Evolutionary conservation across 2,113 vertebrate species (phyloP).

Genomic region (Nerophis ophidion): DNA sequence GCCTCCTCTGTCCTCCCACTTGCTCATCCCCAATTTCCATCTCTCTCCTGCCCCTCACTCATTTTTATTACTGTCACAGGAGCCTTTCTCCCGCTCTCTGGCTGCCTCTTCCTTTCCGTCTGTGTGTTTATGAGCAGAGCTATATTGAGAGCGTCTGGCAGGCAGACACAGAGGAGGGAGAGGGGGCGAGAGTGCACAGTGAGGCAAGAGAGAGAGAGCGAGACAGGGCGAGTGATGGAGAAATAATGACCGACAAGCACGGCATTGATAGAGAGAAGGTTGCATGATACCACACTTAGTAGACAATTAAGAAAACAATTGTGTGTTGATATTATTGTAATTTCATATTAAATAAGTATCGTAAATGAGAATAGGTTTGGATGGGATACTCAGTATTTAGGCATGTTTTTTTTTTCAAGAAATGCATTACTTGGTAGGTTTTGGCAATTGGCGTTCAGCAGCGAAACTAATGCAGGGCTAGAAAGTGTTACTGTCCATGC

Average conservation of each 20-base stretch:
- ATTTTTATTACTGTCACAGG: slow-evolving; percentile 65
- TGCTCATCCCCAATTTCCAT: slow-evolving; percentile 56
- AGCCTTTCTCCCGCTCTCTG: slow-evolving; percentile 48
- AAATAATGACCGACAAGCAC: slow-evolving; percentile 6
- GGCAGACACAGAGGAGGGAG: slow-evolving; percentile 74
- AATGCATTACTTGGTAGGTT: too few species aligned
- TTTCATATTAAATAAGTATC: too few species aligned
- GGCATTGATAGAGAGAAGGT: slow-evolving; percentile 12
- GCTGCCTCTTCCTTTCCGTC: slow-evolving; percentile 37
- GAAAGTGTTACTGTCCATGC: too few species aligned
- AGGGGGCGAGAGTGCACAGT: slow-evolving; percentile 57
- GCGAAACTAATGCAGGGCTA: too few species aligned
- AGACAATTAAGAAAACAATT: not conserved
- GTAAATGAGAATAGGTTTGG: too few species aligned
- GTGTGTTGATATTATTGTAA: not conserved
- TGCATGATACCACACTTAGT: slow-evolving; percentile 5
- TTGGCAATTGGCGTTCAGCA: too few species aligned
- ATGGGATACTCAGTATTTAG: too few species aligned
- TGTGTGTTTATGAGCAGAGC: slow-evolving; percentile 83
- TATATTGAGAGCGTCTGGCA: slow-evolving; percentile 87
- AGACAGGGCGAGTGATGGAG: slow-evolving; percentile 12
- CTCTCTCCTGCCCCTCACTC: slow-evolving; percentile 54
- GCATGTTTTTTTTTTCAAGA: too few species aligned
- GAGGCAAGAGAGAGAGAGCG: slow-evolving; percentile 40
- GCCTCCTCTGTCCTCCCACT: slow-evolving; percentile 53